Evolutionary conservation across 1,140 invertebrate species (phyloP).

Genomic region (Heliconius congener): DNA sequence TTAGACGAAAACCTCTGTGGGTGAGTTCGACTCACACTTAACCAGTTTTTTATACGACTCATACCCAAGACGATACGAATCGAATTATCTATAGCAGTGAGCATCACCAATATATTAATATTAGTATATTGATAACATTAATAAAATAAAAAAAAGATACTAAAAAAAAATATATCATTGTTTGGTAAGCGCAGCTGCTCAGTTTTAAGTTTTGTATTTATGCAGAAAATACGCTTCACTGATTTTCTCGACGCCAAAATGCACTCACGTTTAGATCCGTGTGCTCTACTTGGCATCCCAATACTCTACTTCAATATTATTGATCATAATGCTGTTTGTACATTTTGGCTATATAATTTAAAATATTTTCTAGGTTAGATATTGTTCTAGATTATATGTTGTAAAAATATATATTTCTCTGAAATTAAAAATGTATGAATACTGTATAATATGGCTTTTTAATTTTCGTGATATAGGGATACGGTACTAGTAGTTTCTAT

Average conservation of each 20-base stretch:
- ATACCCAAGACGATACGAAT: too few relatives aligned
- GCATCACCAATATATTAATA: background rate
- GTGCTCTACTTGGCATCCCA: conserved; percentile 41
- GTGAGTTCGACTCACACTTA: too few relatives aligned
- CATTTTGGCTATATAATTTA: background rate
- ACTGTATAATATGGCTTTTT: too few relatives aligned
- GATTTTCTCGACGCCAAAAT: conserved; percentile 47
- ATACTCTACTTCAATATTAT: conserved; percentile 42
- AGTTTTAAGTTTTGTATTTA: conserved; percentile 39
- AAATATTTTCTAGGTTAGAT: background rate
- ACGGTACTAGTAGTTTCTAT: too few relatives aligned
- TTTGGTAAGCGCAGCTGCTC: conserved; percentile 23
- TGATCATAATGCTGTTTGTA: conserved; percentile 30
- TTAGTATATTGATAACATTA: background rate
- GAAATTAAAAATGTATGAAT: too few relatives aligned
- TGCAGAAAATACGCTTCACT: conserved; percentile 40
- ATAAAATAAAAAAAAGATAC: too few relatives aligned
- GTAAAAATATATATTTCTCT: background rate
- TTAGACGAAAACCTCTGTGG: too few relatives aligned
- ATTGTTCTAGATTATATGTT: background rate
- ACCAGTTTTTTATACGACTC: too few relatives aligned
- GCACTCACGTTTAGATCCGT: conserved; percentile 43
- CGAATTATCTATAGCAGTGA: background rate
- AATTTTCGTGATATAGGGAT: too few relatives aligned
- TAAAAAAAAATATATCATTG: background rate